Conservation (phyloP, 2,113 vertebrate genomes). For the Dasypus novemcinctus region DNA sequence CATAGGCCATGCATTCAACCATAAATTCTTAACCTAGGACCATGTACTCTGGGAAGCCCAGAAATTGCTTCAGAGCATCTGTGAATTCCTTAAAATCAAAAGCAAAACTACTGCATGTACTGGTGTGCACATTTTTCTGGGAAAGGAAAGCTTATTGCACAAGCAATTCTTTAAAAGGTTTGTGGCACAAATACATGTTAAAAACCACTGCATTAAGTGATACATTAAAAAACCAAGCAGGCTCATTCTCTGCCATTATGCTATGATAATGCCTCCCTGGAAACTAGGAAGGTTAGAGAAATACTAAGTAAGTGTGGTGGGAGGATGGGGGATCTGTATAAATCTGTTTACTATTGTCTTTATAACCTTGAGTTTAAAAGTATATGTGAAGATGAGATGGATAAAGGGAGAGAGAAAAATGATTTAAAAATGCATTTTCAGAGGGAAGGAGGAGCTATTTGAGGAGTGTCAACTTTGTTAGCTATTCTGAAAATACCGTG, state of each 20-base stretch:
- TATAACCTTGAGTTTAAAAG: not conserved
- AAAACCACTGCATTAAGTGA: not conserved
- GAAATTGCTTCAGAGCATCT: not conserved
- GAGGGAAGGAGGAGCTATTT: slow-evolving; percentile 1
- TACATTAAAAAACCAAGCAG: not conserved
- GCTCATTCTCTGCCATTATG: not conserved
- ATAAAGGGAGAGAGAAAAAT: not conserved
- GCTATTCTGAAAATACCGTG: slow-evolving; percentile 25
- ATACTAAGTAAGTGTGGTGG: not conserved
- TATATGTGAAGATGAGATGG: not conserved
- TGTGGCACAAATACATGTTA: not conserved
- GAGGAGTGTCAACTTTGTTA: not conserved
- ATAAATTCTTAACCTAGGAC: not conserved
- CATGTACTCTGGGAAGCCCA: not conserved
- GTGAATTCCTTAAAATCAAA: slow-evolving; percentile 22
- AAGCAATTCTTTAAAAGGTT: not conserved
- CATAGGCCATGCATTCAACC: not conserved
- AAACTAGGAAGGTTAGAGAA: slow-evolving; percentile 16
- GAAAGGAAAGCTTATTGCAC: not conserved
- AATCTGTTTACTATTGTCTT: not conserved
- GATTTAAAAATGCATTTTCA: not conserved
- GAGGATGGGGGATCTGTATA: not conserved
- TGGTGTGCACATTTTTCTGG: not conserved
- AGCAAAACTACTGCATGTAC: not conserved
- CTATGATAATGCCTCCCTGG: not conserved